phyloP scores from a whole-genome alignment of 2,888 invertebrate species.

The Drosophila pseudotalamancana region DNA sequence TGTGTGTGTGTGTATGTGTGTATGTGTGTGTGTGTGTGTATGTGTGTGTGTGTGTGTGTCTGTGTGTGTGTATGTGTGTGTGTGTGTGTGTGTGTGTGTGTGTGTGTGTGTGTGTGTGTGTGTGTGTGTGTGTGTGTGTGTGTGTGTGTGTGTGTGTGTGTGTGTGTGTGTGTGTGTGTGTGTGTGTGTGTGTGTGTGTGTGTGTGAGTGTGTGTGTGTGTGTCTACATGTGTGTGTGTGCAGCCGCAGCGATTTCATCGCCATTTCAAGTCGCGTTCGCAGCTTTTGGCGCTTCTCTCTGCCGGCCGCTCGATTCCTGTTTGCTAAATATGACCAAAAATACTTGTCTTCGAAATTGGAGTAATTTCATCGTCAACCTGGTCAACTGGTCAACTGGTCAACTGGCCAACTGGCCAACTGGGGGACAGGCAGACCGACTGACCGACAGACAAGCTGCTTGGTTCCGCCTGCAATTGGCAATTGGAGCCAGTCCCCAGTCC shows the following conservation, averaged over 20 bases:
- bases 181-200: not conserved
- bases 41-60: not conserved
- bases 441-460: slow-evolving; percentile 11
- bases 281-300: not conserved
- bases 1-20: not conserved
- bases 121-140: not conserved
- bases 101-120: not conserved
- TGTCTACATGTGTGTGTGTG: slow-evolving; percentile 50
- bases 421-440: not conserved
- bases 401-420: slow-evolving; percentile 27
- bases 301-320: slow-evolving; percentile 60
- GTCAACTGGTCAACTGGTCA: slow-evolving; percentile 14
- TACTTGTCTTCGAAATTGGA: slow-evolving; percentile 80
- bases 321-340: slow-evolving; percentile 81
- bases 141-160: no score
- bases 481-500: slow-evolving; percentile 19
- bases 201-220: slow-evolving; percentile 38
- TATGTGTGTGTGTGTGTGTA: not conserved
- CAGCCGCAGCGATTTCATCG: slow-evolving; percentile 79
- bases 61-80: not conserved
- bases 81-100: not conserved
- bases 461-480: slow-evolving; percentile 69
- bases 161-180: not conserved
- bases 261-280: slow-evolving; percentile 76
- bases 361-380: slow-evolving; percentile 72